phyloP scores from a whole-genome alignment of 2,797 vertebrate species.

The Notolabrus celidotus region DNA sequence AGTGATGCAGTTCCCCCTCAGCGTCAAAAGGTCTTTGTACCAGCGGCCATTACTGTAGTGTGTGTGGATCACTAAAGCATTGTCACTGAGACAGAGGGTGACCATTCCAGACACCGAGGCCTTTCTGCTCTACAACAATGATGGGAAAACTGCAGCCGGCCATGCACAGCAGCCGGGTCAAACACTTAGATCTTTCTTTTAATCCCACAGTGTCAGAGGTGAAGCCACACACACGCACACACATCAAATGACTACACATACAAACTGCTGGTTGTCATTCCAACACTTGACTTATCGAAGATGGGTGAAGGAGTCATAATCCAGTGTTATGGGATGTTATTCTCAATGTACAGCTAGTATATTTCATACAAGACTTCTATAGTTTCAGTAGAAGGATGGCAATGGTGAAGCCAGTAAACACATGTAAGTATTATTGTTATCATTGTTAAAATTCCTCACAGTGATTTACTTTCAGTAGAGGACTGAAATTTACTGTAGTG shows the following conservation, averaged over 20 bases:
- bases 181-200: slow-evolving; percentile 55
- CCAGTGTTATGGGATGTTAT: no score
- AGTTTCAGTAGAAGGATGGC: neutral
- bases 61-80: slow-evolving; percentile 78
- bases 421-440: neutral
- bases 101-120: slow-evolving; percentile 61
- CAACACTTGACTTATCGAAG: slow-evolving; percentile 18
- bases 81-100: slow-evolving; percentile 74
- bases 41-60: slow-evolving; percentile 66
- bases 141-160: slow-evolving; percentile 64
- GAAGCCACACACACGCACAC: slow-evolving; percentile 36
- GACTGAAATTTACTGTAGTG: slow-evolving; percentile 15
- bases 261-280: slow-evolving; percentile 25
- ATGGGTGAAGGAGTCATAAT: neutral
- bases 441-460: neutral
- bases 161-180: slow-evolving; percentile 38
- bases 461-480: neutral
- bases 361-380: slow-evolving; percentile 58
- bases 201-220: slow-evolving; percentile 51
- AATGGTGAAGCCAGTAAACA: no score
- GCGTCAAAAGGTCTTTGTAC: slow-evolving; percentile 82
- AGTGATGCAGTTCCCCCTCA: slow-evolving; percentile 20
- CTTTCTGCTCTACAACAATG: slow-evolving; percentile 72
- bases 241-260: neutral
- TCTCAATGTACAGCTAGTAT: slow-evolving; percentile 55